Evolutionary conservation across 2,113 vertebrate species (phyloP), one percentile per base, ranked within the genome.

Genomic region (Muscicapa adusta): DNA sequence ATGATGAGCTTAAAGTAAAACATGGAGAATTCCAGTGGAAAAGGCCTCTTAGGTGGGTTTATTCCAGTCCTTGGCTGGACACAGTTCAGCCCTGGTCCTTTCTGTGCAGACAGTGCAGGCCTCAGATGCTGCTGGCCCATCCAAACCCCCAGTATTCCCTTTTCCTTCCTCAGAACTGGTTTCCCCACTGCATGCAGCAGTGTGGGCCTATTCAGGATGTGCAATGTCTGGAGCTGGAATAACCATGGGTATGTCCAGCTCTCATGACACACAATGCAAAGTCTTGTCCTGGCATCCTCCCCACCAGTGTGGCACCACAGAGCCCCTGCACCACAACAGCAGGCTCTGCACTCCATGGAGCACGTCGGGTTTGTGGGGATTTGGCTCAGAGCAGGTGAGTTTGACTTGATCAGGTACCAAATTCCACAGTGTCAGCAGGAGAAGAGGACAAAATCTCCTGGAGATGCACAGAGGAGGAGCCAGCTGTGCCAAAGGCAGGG

Each of bases 381-480:
- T 48, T 40, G 42, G 34, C 34, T 40, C 15, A 2, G 24, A 48
- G 60, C 13, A 66, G n/a, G 16, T 8, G 43, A 68, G 31, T 24
- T 18, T 50, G 51, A 20, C 11, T 3, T 5, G 18, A 42, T 12
- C 48, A 29, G 29, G 31, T 28, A 58, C 38, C 38, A 67, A 54
- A 68, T 14, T 18, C 40, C 20, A 45, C 1, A 5, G 58, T 2
- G 2, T 36, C 3, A 63, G 45, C 3, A 3, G 40, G 12, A 60
- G 60, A 34, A 74, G n/a, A 47, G 45, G 33, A 5, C 48, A 77
- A 42, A 60, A 65, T 19, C 45, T 38, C 54, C 12, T 13, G 50
- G 45, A 50, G 23, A 4, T 19, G 36, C 5, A 29, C n/a, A 22
- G 5, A 22, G 45, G 33, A 45, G 43, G 40, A 48, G 18, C n/a